Percentiles rank a stretch among this genome's conserved stretches.
These are phyloP conservation scores for Sinella curviseta DNA, from an alignment of 1,140 invertebrate species.

Conservation along the genomic window DNA sequence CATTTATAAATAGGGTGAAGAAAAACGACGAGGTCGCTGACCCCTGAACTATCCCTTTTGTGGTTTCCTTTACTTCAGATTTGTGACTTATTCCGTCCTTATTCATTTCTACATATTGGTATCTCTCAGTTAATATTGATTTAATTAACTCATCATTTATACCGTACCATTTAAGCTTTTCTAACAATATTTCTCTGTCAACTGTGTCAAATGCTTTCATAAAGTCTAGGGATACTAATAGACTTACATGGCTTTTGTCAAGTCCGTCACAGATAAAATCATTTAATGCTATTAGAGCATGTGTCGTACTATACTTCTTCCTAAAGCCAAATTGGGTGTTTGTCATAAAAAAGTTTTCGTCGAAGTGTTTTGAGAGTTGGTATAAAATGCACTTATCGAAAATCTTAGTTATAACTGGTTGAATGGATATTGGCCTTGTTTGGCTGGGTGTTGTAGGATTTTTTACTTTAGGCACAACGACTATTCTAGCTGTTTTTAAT, in stretches of 20 bases:
- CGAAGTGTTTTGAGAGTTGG: neutral
- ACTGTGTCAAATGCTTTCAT: neutral
- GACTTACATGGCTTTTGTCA: slow-evolving; percentile 4
- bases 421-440: neutral
- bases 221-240: neutral
- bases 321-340: slow-evolving; percentile 14
- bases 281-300: neutral
- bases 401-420: neutral
- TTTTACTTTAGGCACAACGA: neutral
- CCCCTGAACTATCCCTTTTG: slow-evolving; percentile 14
- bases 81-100: neutral
- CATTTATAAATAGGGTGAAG: slow-evolving; percentile 28
- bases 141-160: neutral
- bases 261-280: neutral
- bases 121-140: neutral
- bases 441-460: neutral
- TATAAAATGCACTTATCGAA: slow-evolving; percentile 1
- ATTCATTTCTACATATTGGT: neutral
- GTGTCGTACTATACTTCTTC: neutral
- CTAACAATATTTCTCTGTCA: slow-evolving; percentile 5
- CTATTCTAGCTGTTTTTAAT: neutral
- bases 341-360: neutral
- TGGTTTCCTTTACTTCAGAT: neutral
- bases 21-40: neutral
- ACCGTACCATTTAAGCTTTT: slow-evolving; percentile 30